phyloP scores from a whole-genome alignment of 2,113 vertebrate genomes.

The Talpa occidentalis region DNA sequence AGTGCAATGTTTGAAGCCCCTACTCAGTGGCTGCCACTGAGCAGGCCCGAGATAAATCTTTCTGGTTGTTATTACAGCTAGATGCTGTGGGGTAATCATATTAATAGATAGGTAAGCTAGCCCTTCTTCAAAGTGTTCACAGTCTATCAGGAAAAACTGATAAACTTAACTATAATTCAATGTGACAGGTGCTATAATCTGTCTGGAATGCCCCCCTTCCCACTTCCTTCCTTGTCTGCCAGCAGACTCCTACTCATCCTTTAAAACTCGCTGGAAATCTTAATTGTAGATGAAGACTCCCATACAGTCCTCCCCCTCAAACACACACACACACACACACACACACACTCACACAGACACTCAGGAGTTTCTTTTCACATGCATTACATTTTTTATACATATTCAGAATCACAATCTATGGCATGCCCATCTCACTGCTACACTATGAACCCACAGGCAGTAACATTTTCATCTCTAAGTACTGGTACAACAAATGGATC shows the following conservation, averaged over 20 bases:
- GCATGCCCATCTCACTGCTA: too few species aligned
- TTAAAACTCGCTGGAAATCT: constrained; percentile 41
- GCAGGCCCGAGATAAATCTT: constrained; percentile 9
- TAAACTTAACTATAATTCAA: constrained; percentile 63
- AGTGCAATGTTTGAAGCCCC: background rate
- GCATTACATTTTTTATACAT: background rate
- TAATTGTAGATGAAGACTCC: background rate
- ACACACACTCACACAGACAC: background rate
- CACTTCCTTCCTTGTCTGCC: constrained; percentile 46
- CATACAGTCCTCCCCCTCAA: fast-evolving
- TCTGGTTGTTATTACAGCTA: background rate
- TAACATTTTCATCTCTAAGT: background rate
- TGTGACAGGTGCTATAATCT: constrained; percentile 73
- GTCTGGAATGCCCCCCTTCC: constrained; percentile 64
- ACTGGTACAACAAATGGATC: background rate
- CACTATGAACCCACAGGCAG: background rate
- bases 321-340: too few species aligned
- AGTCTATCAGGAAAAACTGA: background rate
- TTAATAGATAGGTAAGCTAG: constrained; percentile 29
- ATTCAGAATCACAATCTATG: background rate
- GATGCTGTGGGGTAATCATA: background rate
- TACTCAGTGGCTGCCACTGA: background rate
- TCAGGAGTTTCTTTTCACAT: background rate
- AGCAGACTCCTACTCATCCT: constrained; percentile 34
- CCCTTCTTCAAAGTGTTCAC: constrained; percentile 59